Evolutionary conservation across 2,113 vertebrate species (phyloP), one percentile per base, ranked within the genome.

Genomic region (Arvicanthis niloticus): DNA sequence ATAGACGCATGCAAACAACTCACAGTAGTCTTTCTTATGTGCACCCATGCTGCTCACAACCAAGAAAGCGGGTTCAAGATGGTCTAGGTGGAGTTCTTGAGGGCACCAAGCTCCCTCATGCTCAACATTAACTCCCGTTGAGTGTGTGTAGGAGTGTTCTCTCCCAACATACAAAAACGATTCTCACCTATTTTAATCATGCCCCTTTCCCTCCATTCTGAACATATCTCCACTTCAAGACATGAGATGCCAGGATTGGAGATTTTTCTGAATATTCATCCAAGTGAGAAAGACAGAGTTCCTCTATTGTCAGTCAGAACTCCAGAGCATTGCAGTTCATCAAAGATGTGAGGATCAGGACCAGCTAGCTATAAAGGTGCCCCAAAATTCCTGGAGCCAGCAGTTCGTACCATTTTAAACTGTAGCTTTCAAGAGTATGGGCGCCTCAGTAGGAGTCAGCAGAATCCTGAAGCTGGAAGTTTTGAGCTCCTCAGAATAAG

Each of bases 401-500:
- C 16, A 78, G 12, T 53, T 8, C 8, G 17, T 85, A 70, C 26
- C 40, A 62, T 91, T 91, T 77, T 91, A 22, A 88, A 96, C 91
- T 78, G 72, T 40, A 40, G 13, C 42, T 91, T 92, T 82, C 85
- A 40, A 88, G 37, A 56, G 13, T 34, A 34, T 60, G 31, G 5
- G 22, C 85, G 15, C 7, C 3, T 24, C 56, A 56, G 40, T 56
- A 26, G 3, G 29, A 73, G 26, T 29, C 51, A 62, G 29, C 65
- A 21, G 42, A 67, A 37, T 7, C 48, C 87, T 78, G 56, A 97
- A 97, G 10, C 76, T 56, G n/a, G 10, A 92, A 75, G 76, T 84
- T 58, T 75, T 9, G 0, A 29, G 40, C 58, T 37, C 37, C 17
- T 17, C 1, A 21, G 90, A 91, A 84, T 45, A 37, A 78, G 60